Evolutionary conservation across 2,888 invertebrate species (phyloP), one percentile per base, ranked within the genome.

Genomic region (Ecliptopera silaceata): DNA sequence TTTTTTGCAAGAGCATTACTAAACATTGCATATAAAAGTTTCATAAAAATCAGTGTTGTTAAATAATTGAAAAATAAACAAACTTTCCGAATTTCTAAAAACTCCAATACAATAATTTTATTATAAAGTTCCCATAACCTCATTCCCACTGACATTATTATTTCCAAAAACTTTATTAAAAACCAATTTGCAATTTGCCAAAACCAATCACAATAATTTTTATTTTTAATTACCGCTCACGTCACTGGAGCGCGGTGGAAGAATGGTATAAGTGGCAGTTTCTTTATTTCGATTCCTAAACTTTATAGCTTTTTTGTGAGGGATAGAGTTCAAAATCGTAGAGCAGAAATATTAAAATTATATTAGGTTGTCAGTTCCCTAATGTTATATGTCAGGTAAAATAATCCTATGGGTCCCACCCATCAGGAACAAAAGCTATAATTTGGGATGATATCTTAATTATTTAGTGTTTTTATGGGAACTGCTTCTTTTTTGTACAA

Each of bases 171-270:
- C 58, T 65, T 70, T 69, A 77, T 74, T 73, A 72, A 71, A 64
- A 80, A 73, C 79, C 86, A 84, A 86, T 89, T 85, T 80, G 84
- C 86, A 87, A 88, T 88, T 85, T 87, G 86, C 88, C 87, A 87
- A 85, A 88, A 82, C 79, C 86, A 88, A 89, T 90, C 86, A 86
- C 80, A 88, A 88, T 90, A 87, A 88, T 84, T 88, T 86, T 84
- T 77, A 81, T 79, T 81, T 68, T 87, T 88, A 89, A 89, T 88
- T 87, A 85, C 71, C 76, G 66, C 65, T 66, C 68, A 75, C 79
- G 80, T 81, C 80, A 74, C 36, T 44, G 26, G 20, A 67, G 66
- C 59, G 53, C 66, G 70, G 69, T 68, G 63, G 61, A 66, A 71
- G 63, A 66, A 60, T 62, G 53, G 54, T 53, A 36, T 52, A 62